phyloP scores from a whole-genome alignment of 2,797 vertebrate genomes.

The Galagoides demidoff region DNA sequence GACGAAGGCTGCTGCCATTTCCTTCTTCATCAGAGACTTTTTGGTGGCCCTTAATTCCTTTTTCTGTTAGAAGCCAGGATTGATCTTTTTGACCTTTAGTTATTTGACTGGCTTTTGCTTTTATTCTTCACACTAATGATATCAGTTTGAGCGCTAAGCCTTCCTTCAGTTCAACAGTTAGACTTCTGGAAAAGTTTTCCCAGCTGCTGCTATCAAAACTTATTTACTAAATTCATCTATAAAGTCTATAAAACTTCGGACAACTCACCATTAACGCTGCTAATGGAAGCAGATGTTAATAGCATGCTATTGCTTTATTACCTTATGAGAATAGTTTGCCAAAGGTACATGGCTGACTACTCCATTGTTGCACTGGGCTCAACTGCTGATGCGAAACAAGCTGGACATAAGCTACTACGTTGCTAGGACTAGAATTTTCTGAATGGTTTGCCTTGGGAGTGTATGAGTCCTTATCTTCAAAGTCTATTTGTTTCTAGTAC shows the following conservation, averaged over 20 bases:
- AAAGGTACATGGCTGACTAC: constrained; percentile 86
- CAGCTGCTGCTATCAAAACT: constrained; percentile 91
- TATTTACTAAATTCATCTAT: constrained; percentile 93
- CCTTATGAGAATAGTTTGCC: constrained; percentile 32
- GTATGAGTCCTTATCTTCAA: constrained; percentile 89
- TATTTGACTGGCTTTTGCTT: constrained; percentile 93
- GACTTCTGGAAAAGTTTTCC: constrained; percentile 88
- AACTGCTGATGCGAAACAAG: constrained; percentile 91
- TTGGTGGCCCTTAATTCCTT: constrained; percentile 82
- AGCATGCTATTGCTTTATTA: constrained; percentile 72
- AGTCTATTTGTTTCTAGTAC: constrained; percentile 91
- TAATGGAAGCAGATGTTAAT: constrained; percentile 76
- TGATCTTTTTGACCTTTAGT: constrained; percentile 90
- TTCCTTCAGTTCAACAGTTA: constrained; percentile 85
- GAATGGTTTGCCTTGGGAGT: constrained; percentile 84
- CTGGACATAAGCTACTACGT: constrained; percentile 92
- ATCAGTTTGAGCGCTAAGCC: constrained; percentile 90
- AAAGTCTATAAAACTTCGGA: constrained; percentile 90
- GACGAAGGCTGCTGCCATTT: constrained; percentile 48
- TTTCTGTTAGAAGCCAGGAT: constrained; percentile 84
- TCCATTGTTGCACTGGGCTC: constrained; percentile 89
- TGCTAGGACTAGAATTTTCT: constrained; percentile 91
- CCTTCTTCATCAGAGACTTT: constrained; percentile 66
- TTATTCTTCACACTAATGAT: constrained; percentile 90
- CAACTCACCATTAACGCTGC: constrained; percentile 87